Conservation (phyloP, 2,113 vertebrate species). For the Pedetes capensis region DNA sequence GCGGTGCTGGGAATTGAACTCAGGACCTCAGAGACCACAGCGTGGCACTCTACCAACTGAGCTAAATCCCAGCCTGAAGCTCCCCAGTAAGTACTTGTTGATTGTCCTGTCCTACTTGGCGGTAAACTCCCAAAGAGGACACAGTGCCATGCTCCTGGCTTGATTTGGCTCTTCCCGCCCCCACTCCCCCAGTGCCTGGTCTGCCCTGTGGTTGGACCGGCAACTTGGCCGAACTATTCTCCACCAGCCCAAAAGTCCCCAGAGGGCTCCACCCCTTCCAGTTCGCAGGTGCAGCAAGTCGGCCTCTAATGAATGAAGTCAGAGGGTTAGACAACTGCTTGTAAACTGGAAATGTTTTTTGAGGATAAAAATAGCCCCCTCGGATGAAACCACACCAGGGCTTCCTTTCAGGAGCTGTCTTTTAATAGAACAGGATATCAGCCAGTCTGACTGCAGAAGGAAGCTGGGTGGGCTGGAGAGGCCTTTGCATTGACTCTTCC, state of each 20-base stretch:
- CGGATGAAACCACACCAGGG: neutral
- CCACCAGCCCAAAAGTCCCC: fast-evolving
- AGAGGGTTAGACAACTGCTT: neutral
- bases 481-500: neutral
- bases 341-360: constrained; percentile 56
- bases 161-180: neutral
- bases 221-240: neutral
- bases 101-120: neutral
- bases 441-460: neutral
- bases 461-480: neutral
- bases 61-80: no score
- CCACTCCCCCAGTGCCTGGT: no score
- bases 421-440: constrained; percentile 49
- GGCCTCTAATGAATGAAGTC: neutral
- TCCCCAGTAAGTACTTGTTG: neutral
- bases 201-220: neutral
- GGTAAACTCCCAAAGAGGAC: neutral
- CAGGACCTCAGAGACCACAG: no score
- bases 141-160: neutral
- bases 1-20: no score
- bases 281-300: fast-evolving
- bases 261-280: neutral
- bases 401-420: constrained; percentile 58
- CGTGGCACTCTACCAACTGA: no score
- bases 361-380: constrained; percentile 55